A percentile compares a stretch with the other conserved stretches of the same genome.
Conservation (phyloP, 2,797 vertebrate species). For the Scolopax bukidnonensis region DNA sequence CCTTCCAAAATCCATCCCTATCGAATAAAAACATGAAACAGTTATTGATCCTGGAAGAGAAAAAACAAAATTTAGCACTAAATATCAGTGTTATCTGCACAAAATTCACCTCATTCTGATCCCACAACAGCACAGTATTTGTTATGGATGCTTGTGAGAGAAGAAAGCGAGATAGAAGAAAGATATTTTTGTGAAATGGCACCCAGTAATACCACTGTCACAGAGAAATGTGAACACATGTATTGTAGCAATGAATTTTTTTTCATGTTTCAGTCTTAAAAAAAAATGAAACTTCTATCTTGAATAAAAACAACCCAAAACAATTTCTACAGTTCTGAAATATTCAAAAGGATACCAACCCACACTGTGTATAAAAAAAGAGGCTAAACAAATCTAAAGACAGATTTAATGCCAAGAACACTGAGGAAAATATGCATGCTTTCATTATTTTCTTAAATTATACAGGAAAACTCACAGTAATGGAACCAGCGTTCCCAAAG, state of each 20-base stretch:
- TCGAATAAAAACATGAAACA: conserved; percentile 24
- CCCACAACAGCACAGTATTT: neutral
- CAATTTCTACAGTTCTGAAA: conserved; percentile 62
- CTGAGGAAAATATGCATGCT: conserved; percentile 61
- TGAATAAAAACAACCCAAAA: conserved; percentile 14
- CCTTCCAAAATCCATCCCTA: conserved; percentile 94
- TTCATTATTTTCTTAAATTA: conserved; percentile 81
- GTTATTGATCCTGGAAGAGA: neutral
- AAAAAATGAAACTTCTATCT: neutral
- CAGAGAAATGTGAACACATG: neutral
- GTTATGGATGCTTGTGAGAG: neutral
- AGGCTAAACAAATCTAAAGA: conserved; percentile 69
- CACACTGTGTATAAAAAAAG: conserved; percentile 35
- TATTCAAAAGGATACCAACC: conserved; percentile 57
- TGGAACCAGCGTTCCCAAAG: conserved; percentile 84
- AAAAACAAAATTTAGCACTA: neutral
- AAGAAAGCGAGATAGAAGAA: conserved; percentile 10
- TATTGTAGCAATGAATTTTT: neutral
- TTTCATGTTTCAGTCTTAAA: neutral
- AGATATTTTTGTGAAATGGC: neutral
- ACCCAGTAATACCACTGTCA: neutral
- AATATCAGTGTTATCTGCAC: neutral
- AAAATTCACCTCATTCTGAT: neutral
- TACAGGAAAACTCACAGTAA: conserved; percentile 88
- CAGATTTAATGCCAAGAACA: conserved; percentile 63